phyloP scores from a whole-genome alignment of 35 echinoderm and acorn worm genomes.

The Nesometra sesokonis region DNA sequence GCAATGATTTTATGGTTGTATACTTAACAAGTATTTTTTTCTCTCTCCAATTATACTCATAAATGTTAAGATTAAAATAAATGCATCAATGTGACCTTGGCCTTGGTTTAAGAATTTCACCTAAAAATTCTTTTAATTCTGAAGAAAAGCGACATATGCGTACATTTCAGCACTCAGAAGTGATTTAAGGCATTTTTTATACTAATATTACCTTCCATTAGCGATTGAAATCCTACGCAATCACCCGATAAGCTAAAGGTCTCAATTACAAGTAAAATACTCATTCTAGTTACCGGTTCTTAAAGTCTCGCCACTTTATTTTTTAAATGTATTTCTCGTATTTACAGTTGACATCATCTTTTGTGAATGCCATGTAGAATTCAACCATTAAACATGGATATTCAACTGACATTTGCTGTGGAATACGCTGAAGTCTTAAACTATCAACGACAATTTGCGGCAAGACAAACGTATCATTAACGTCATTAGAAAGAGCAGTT shows the following conservation, averaged over 20 bases:
- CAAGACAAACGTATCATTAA: neutral
- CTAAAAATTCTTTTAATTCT: too few relatives aligned
- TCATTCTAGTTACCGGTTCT: neutral
- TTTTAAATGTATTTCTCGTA: neutral
- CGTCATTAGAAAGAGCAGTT: neutral
- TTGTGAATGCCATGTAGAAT: neutral
- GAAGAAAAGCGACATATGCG: too few relatives aligned
- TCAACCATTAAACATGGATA: neutral
- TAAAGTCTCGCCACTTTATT: neutral
- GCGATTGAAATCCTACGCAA: neutral
- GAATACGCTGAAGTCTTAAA: neutral
- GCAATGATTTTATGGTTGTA: too few relatives aligned
- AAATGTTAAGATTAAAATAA: too few relatives aligned
- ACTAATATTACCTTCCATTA: neutral
- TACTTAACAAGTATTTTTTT: too few relatives aligned
- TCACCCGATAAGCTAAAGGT: neutral
- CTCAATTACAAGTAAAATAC: neutral
- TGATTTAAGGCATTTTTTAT: too few relatives aligned
- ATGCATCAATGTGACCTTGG: too few relatives aligned
- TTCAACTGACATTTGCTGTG: neutral
- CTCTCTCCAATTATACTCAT: too few relatives aligned
- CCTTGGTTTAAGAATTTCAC: too few relatives aligned
- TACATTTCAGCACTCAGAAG: too few relatives aligned
- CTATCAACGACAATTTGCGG: neutral
- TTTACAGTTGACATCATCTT: neutral